These are phyloP conservation scores for Tineola bisselliella DNA, from an alignment of 2,888 invertebrate species.

Conservation along the genomic window DNA sequence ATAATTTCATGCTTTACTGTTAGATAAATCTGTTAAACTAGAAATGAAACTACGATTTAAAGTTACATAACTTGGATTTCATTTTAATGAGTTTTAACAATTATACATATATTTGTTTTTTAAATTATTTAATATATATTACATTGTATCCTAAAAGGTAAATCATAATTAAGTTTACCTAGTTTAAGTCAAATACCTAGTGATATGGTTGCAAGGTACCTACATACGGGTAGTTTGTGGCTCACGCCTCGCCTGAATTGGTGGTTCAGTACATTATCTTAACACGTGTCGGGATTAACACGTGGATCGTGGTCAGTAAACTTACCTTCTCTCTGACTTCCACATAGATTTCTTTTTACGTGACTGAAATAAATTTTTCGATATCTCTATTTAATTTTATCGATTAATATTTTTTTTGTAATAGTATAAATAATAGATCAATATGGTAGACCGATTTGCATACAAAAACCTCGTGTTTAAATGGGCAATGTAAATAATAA, in stretches of 20 bases:
- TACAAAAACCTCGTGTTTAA: too few relatives aligned
- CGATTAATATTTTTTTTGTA: too few relatives aligned
- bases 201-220: too few relatives aligned
- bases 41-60: not conserved
- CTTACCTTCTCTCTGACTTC: conserved; percentile 28
- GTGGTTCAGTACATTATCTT: conserved; percentile 27
- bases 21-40: not conserved
- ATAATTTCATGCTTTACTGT: not conserved
- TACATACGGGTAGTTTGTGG: too few relatives aligned
- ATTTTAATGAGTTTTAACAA: not conserved
- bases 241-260: not conserved
- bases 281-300: conserved; percentile 46
- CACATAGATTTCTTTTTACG: conserved; percentile 4
- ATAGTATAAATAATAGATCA: too few relatives aligned
- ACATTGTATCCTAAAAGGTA: too few relatives aligned
- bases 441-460: too few relatives aligned
- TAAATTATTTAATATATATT: too few relatives aligned
- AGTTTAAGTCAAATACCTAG: not conserved
- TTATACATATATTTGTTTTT: too few relatives aligned
- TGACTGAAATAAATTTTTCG: not conserved
- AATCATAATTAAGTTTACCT: not conserved
- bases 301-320: conserved; percentile 23
- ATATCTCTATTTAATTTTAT: not conserved
- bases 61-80: not conserved
- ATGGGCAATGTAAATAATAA: too few relatives aligned